Evolutionary conservation across 1,140 invertebrate species (phyloP), one percentile per base, ranked within the genome.

Genomic region (Battus philenor): DNA sequence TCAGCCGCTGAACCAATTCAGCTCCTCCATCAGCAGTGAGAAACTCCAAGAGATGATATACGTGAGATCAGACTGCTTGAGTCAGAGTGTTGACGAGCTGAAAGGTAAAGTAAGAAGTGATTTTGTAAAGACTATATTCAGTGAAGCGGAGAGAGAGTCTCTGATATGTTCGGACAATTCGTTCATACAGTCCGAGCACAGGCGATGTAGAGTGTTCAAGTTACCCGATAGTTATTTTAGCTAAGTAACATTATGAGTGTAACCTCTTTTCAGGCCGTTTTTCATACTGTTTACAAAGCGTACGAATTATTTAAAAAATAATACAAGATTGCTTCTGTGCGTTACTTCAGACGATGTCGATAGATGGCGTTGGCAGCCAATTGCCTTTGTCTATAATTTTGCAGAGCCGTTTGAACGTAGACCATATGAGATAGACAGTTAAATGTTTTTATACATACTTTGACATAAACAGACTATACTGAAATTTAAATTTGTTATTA

Each of bases 101-200:
- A 78, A 73, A 41, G 56, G 50, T 2, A 68, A 63, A 2, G 43
- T 74, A 4, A 68, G 50, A 41, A 53, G 49, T n/a, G 75, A 76
- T 47, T 79, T 83, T 18, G 79, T 79, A 0, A 78, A 60, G 34
- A 31, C 65, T 6, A 63, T 65, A 12, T 70, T 84, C 39, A 52
- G 38, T 24, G 62, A 68, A 11, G 33, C 32, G 0, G 80, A 84
- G 26, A 54, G 64, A 22, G 80, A 84, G 27, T 62, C 69, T 0
- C 50, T 84, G 22, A 76, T 84, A 50, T 44, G 62, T 2, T 70
- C 77, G 0, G 72, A 81, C 26, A 84, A 84, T 49, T 29, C 66
- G 6, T 84, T 84, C 27, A 84, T 81, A 26, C 7, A 73, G 16
- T 76, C 80, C 0, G 80, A 84, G 50, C 54, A 69, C 38, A 60